phyloP scores from a whole-genome alignment of 2,888 invertebrate genomes.

The Lepas anatifera region DNA sequence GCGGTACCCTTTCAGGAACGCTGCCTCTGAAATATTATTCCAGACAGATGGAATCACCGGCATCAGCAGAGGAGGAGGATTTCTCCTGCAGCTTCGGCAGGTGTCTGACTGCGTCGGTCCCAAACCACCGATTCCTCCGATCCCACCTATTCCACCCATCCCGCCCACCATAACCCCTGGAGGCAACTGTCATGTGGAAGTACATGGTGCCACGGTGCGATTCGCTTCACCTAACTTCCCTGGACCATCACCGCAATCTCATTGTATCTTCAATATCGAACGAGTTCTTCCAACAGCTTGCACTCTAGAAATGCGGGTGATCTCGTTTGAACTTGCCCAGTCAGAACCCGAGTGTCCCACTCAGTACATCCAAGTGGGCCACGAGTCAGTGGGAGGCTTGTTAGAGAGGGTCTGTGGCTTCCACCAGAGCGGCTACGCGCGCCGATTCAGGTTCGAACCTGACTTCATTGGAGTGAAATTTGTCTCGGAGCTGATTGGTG shows the following conservation, averaged over 20 bases:
- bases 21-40: neutral
- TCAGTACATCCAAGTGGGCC: neutral
- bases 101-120: neutral
- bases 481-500: neutral
- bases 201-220: neutral
- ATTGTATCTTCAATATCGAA: neutral
- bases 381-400: neutral
- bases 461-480: neutral
- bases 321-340: neutral
- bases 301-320: neutral
- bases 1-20: neutral
- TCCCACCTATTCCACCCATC: neutral
- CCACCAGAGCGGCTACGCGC: neutral
- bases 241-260: neutral
- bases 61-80: neutral
- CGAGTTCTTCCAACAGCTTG: neutral
- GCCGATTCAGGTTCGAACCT: neutral
- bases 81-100: neutral
- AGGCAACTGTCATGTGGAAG: neutral
- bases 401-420: too few species aligned
- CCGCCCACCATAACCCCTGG: neutral
- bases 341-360: neutral
- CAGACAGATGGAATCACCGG: neutral
- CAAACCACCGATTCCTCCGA: neutral
- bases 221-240: neutral